phyloP scores from a whole-genome alignment of 1,140 invertebrate species.

The Drosophila eugracilis region DNA sequence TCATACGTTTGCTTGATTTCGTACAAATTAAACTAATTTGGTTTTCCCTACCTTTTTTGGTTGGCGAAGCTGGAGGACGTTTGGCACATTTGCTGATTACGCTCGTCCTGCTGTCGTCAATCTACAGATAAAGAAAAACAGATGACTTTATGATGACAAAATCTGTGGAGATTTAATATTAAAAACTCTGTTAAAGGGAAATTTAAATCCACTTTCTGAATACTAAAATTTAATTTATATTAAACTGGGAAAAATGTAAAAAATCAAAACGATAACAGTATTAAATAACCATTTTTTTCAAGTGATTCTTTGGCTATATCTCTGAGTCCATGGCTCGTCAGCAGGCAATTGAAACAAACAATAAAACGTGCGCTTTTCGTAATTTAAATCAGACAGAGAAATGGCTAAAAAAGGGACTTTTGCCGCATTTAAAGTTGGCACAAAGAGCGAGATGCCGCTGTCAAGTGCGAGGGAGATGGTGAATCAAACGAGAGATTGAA shows the following conservation, averaged over 20 bases:
- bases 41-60: slow-evolving; percentile 52
- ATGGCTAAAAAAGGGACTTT: slow-evolving; percentile 57
- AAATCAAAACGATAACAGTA: neutral
- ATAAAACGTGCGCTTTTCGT: slow-evolving; percentile 81
- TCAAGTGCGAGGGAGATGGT: slow-evolving; percentile 5
- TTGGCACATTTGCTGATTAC: slow-evolving; percentile 81
- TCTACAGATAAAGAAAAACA: neutral
- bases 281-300: neutral
- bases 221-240: neutral
- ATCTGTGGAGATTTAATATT: no score
- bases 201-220: no score
- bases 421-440: slow-evolving; percentile 50
- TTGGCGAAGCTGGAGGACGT: slow-evolving; percentile 24
- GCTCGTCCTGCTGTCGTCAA: slow-evolving; percentile 58
- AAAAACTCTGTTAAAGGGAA: no score
- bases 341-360: slow-evolving; percentile 81
- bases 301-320: slow-evolving; percentile 8
- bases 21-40: slow-evolving; percentile 82
- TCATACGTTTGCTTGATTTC: slow-evolving; percentile 76
- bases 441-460: slow-evolving; percentile 12
- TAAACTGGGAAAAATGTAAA: neutral
- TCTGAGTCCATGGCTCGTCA: slow-evolving; percentile 56
- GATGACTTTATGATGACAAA: no score
- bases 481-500: slow-evolving; percentile 81
- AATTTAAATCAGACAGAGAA: slow-evolving; percentile 71